Percentiles rank a stretch among this genome's conserved stretches.
phyloP scores from a whole-genome alignment of 2,113 vertebrate genomes.

The Vulpes vulpes region DNA sequence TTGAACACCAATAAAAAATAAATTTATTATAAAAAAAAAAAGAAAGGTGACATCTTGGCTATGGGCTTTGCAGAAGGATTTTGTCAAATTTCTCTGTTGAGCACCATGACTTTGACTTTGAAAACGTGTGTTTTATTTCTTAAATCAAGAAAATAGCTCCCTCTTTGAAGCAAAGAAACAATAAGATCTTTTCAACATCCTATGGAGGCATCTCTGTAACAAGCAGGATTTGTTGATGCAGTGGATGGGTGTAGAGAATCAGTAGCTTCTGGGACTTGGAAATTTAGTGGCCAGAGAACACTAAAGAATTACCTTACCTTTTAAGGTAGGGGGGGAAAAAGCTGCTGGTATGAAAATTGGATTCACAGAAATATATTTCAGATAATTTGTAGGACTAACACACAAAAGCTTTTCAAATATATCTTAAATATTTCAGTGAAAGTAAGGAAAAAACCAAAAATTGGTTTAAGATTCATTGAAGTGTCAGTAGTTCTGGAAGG shows the following conservation, averaged over 20 bases:
- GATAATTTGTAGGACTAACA: background rate
- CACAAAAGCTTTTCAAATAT: conserved; percentile 4
- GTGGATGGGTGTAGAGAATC: background rate
- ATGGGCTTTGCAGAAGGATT: background rate
- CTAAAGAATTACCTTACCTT: conserved; percentile 1
- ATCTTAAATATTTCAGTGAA: conserved; percentile 41
- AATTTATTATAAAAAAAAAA: no score
- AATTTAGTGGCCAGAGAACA: background rate
- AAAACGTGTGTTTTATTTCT: background rate
- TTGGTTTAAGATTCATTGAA: conserved; percentile 28
- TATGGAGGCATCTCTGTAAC: background rate
- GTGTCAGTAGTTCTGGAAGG: background rate
- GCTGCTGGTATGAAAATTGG: background rate
- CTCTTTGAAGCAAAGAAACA: background rate
- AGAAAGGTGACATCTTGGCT: background rate
- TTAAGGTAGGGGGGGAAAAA: background rate
- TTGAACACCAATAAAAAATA: no score
- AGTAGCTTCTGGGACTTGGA: background rate
- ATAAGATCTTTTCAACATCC: background rate
- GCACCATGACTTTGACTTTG: background rate
- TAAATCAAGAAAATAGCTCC: background rate
- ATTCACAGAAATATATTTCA: conserved; percentile 31
- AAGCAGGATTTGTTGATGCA: background rate
- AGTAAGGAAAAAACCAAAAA: background rate
- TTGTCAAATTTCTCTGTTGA: background rate